Evolutionary conservation across 1,140 invertebrate genomes (phyloP).

Genomic region (Nebria ingens): DNA sequence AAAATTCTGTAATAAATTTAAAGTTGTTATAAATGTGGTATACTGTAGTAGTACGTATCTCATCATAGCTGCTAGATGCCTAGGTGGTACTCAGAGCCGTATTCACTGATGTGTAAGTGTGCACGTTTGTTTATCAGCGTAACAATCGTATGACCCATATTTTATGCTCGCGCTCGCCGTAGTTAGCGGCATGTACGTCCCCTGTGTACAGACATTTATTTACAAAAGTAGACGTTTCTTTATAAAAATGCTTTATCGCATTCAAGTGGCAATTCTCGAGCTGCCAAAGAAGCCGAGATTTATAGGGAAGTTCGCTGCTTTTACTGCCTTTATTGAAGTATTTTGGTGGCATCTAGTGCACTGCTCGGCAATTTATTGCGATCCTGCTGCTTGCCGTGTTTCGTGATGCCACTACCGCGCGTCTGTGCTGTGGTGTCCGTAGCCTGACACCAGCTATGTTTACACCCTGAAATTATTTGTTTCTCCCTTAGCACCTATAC

Average conservation of each 20-base stretch:
- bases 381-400: neutral
- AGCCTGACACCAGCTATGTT: no score
- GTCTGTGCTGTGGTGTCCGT: no score
- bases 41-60: neutral
- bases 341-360: slow-evolving; percentile 4
- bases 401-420: neutral
- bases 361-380: neutral
- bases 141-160: slow-evolving; percentile 3
- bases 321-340: slow-evolving; percentile 5
- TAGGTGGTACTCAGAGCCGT: no score
- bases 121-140: neutral
- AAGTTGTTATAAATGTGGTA: neutral
- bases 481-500: no score
- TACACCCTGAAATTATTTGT: no score
- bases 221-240: slow-evolving; percentile 8
- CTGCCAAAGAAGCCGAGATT: neutral
- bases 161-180: neutral
- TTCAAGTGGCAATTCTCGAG: neutral
- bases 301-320: neutral
- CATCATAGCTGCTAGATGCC: no score
- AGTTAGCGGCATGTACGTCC: neutral
- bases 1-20: neutral
- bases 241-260: slow-evolving; percentile 9
- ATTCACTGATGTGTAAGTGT: no score
- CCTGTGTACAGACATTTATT: slow-evolving; percentile 1